phyloP scores from a whole-genome alignment of 2,113 vertebrate species.

The Erinaceus europaeus region DNA sequence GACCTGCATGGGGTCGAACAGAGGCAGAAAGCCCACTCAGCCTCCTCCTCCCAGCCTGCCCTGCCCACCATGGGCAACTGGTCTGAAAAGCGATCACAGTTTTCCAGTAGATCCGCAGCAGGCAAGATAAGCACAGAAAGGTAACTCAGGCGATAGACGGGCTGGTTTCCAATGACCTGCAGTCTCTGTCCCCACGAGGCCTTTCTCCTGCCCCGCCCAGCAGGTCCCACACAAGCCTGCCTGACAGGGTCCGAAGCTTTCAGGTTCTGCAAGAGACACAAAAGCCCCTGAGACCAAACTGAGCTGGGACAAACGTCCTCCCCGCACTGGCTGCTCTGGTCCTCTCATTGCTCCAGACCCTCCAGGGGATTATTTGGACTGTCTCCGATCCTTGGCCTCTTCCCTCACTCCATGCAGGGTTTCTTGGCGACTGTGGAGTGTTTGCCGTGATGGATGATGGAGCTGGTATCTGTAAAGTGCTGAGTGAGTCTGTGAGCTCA shows the following conservation, averaged over 20 bases:
- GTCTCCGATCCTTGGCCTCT: neutral
- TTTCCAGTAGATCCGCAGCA: neutral
- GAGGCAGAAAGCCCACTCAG: neutral
- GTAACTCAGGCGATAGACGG: neutral
- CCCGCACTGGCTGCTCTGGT: neutral
- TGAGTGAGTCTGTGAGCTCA: neutral
- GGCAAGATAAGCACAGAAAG: neutral
- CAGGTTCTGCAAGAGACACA: neutral
- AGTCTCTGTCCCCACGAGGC: neutral
- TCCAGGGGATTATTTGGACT: neutral
- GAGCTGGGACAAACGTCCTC: neutral
- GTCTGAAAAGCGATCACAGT: neutral
- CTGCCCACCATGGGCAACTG: neutral
- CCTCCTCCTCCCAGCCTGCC: neutral
- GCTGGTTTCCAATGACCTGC: neutral
- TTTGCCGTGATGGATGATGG: neutral
- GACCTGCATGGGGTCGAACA: neutral
- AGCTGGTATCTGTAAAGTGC: neutral
- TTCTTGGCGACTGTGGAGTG: neutral
- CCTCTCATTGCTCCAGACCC: neutral
- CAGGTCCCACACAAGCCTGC: neutral
- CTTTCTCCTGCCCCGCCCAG: neutral
- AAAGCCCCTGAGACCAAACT: neutral
- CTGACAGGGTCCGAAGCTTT: neutral
- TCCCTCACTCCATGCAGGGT: neutral